Conservation (phyloP, 2,797 vertebrate genomes). For the Karalla daura region DNA sequence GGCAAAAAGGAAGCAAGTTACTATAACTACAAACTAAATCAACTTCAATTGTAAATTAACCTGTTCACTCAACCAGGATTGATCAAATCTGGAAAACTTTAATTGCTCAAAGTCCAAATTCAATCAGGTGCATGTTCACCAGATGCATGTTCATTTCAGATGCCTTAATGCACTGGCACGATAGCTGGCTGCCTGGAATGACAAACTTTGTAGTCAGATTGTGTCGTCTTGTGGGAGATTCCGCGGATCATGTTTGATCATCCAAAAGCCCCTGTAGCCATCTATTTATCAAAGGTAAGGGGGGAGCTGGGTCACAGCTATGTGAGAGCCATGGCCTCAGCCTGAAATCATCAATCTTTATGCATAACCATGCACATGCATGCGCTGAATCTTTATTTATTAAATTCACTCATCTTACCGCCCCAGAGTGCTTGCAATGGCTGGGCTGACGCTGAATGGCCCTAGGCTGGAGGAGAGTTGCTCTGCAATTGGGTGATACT, state of each 20-base stretch:
- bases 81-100: conserved; percentile 55
- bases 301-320: conserved; percentile 64
- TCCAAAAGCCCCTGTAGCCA: conserved; percentile 80
- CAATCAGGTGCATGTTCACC: conserved; percentile 57
- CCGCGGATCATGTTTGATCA: conserved; percentile 77
- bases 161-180: conserved; percentile 36
- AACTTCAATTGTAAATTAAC: conserved; percentile 57
- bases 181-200: conserved; percentile 27
- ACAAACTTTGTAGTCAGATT: conserved; percentile 71
- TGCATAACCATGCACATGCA: conserved; percentile 18
- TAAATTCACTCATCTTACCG: conserved; percentile 61
- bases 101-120: conserved; percentile 57
- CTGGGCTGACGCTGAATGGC: conserved; percentile 61
- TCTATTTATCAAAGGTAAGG: conserved; percentile 81
- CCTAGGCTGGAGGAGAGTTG: conserved; percentile 48
- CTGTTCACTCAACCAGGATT: conserved; percentile 15
- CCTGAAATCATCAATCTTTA: conserved; percentile 73
- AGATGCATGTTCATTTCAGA: conserved; percentile 46
- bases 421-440: conserved; percentile 62
- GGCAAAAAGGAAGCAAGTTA: conserved; percentile 17
- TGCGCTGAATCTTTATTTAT: conserved; percentile 56
- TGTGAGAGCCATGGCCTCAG: conserved; percentile 55
- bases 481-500: conserved; percentile 58
- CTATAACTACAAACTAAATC: conserved; percentile 17
- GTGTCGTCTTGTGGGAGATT: conserved; percentile 63